These are phyloP conservation scores for Daphoenositta chrysoptera DNA, from an alignment of 2,113 vertebrate species.

Conservation along the genomic window DNA sequence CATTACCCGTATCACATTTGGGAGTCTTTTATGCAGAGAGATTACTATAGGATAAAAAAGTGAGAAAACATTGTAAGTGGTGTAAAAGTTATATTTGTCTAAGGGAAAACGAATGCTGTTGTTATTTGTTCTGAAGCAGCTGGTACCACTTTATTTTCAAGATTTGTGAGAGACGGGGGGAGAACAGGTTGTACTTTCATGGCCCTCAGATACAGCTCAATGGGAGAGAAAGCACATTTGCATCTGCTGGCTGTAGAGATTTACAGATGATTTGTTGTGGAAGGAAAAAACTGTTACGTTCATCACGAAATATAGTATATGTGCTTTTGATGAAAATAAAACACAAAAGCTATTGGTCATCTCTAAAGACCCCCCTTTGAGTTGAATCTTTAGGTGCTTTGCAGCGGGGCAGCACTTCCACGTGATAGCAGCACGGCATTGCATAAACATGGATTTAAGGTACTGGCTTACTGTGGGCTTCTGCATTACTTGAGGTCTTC, in stretches of 20 bases:
- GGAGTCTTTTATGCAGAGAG: background rate
- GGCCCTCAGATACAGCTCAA: background rate
- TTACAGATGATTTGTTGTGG: constrained; percentile 13
- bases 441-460: background rate
- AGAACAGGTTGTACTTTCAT: background rate
- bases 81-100: background rate
- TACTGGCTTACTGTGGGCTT: background rate
- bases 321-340: background rate
- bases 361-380: background rate
- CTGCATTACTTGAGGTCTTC: background rate
- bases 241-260: background rate
- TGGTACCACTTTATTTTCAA: background rate
- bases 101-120: background rate
- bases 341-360: background rate
- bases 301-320: background rate
- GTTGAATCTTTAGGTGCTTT: background rate
- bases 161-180: background rate
- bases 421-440: accelerated
- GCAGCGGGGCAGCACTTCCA: accelerated
- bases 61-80: background rate
- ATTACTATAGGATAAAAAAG: background rate
- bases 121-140: background rate
- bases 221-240: background rate
- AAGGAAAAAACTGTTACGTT: background rate
- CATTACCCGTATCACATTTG: background rate